Base-by-base conservation (phyloP, 2,113 vertebrate genomes). In the Nesogale talazaci region DNA sequence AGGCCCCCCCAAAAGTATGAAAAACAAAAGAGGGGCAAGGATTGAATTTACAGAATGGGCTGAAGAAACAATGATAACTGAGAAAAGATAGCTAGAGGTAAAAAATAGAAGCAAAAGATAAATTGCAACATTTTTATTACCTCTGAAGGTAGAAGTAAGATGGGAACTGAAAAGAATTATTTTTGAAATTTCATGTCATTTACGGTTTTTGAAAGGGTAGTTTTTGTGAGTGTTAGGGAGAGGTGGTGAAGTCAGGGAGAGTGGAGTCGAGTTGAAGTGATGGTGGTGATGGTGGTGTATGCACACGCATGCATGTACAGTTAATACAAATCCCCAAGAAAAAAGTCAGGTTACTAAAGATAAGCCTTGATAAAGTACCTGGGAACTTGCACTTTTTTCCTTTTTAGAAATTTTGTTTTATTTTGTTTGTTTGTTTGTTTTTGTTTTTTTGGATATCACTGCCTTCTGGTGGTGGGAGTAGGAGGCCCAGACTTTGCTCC, bases 111-210 rank as follows among this genome's bases (percentile, higher is more conserved):
- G 10, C 46, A 72, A 63, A 93, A 57, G 70, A 4, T 34, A 70
- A 67, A 86, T 16, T 95, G 92, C 83, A 27, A 94, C 16, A 88
- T 81, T 88, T 95, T 90, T 23, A 40, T 91, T 83, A 40, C 16
- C 86, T 86, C 29, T 76, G n/a, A 57, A 22, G 17, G 15, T 77
- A 78, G 70, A 88, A 52, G 10, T 42, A 69, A 87, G 15, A 67
- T 85, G 79, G 77, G 52, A 90, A 65, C 29, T 36, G 27, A 76
- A 84, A 83, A 80, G 19, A 83, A 61, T 63, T 88, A 6, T 63
- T 86, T 90, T 88, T 90, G 42, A 86, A 85, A 86, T 74, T 89
- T 92, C 74, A 27, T 83, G 16, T 70, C 88, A 40, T 69, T 82
- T 4, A 59, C 52, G 42, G 31, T 67, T 89, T 76, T 89, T 92